Conservation (phyloP, 2,113 vertebrate species). For the Scalopus aquaticus region DNA sequence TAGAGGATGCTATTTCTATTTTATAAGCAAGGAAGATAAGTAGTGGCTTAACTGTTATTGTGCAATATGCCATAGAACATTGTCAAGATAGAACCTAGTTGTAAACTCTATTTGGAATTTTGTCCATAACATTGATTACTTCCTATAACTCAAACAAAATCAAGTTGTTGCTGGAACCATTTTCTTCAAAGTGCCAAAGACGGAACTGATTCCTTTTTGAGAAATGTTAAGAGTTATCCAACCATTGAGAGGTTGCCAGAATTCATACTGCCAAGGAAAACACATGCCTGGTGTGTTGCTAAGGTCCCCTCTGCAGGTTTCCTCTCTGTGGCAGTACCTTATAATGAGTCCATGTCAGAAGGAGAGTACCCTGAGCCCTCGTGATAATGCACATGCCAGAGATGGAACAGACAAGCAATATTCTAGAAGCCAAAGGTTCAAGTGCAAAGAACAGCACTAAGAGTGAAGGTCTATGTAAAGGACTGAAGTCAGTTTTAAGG, state of each 20-base stretch:
- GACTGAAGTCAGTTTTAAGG: not conserved
- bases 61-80: not conserved
- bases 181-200: not conserved
- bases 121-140: not conserved
- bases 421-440: not conserved
- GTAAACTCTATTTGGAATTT: not conserved
- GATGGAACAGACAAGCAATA: not conserved
- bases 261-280: not conserved
- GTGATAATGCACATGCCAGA: not conserved
- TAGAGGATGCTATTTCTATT: not conserved
- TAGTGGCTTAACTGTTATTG: not conserved
- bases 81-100: not conserved
- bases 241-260: not conserved
- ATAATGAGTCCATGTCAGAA: not conserved
- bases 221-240: not conserved
- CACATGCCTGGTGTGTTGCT: not conserved
- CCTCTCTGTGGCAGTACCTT: not conserved
- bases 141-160: conserved; percentile 34
- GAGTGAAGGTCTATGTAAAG: not conserved
- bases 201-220: not conserved
- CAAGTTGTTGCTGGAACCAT: not conserved
- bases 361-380: not conserved
- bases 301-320: not conserved
- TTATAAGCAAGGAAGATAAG: not conserved
- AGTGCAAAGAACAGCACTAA: not conserved